Conservation (phyloP, 2,113 vertebrate species). For the Struthio camelus region DNA sequence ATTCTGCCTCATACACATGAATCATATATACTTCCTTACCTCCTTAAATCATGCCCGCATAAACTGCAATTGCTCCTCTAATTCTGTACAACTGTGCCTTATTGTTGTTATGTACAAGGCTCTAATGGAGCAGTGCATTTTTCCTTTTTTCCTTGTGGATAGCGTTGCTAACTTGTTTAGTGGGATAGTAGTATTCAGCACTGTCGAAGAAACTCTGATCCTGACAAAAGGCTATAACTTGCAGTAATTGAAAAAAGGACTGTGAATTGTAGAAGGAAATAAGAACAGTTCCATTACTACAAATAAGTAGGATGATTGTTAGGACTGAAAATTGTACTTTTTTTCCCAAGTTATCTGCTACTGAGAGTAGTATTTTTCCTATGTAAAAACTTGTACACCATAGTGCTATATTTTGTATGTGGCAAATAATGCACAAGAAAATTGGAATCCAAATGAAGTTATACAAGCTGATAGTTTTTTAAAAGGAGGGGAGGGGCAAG, state of each 20-base stretch:
- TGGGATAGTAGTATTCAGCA: not conserved
- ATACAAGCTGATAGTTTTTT: not conserved
- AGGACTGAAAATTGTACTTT: not conserved
- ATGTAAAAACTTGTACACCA: accelerated
- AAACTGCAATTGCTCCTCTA: not conserved
- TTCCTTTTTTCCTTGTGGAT: not conserved
- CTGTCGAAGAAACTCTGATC: not conserved
- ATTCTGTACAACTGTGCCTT: not conserved
- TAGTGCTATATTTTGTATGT: not conserved
- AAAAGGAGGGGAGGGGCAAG: not conserved
- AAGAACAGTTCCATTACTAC: accelerated
- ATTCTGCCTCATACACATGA: not conserved
- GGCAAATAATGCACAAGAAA: not conserved
- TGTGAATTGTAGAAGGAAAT: not conserved
- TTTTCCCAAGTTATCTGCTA: not conserved
- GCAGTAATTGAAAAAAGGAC: not conserved
- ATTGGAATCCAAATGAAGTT: not conserved
- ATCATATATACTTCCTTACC: not conserved
- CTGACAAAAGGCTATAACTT: not conserved
- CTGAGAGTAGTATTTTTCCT: not conserved
- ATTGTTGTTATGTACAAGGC: not conserved
- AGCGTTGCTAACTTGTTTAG: not conserved
- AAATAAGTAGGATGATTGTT: not conserved
- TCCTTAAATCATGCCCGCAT: not conserved
- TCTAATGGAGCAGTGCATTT: accelerated